Evolutionary conservation across 2,797 vertebrate genomes (phyloP).

Genomic region (Mormyrops attenuatus): DNA sequence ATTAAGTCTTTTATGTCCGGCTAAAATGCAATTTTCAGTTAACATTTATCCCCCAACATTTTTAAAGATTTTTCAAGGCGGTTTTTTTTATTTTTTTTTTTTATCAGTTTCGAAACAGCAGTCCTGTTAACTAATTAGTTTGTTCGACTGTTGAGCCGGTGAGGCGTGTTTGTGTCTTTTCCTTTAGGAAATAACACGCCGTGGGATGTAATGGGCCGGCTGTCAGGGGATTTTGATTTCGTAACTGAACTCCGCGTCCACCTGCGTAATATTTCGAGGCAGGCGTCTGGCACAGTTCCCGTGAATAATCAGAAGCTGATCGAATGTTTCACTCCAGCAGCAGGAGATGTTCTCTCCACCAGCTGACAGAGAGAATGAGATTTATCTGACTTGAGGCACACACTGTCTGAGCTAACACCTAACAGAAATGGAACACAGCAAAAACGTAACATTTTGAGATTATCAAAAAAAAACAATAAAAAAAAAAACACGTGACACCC

Average conservation of each 20-base stretch:
- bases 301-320: constrained; percentile 7
- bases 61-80: background rate
- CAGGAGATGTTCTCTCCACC: background rate
- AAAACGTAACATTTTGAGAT: background rate
- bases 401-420: background rate
- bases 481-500: background rate
- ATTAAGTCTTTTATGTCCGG: background rate
- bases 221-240: background rate
- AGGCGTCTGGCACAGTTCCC: background rate
- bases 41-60: background rate
- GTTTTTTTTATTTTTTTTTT: background rate
- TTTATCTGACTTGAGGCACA: background rate
- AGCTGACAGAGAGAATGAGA: constrained; percentile 9
- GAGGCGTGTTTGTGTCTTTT: background rate
- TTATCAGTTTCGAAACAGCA: background rate
- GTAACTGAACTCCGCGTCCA: background rate
- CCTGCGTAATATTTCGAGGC: background rate
- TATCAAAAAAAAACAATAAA: background rate
- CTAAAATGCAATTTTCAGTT: background rate
- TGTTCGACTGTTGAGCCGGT: background rate
- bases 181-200: background rate
- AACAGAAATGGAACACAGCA: background rate
- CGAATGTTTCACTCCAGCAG: background rate
- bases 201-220: background rate
- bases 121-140: background rate